A percentile compares a stretch with the other conserved stretches of the same genome.
Conservation (phyloP, 2,797 vertebrate species). For the Helicolenus hilgendorfi region DNA sequence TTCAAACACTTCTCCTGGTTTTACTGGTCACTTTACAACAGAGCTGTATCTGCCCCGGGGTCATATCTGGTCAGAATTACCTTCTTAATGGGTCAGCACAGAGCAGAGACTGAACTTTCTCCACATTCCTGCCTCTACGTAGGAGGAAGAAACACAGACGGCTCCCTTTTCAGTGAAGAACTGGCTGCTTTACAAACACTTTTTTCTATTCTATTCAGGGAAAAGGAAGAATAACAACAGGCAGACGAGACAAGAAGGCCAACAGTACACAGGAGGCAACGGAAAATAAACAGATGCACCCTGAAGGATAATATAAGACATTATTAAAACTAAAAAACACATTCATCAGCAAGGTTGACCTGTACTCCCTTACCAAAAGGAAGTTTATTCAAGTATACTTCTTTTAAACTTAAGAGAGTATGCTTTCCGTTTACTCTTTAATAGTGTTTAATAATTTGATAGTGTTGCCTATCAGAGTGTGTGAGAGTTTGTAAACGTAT, state of each 20-base stretch:
- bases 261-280: background rate
- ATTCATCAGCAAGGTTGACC: background rate
- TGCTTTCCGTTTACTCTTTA: too few species aligned
- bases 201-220: background rate
- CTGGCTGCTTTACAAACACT: constrained; percentile 2
- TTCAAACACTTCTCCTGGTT: background rate
- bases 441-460: too few species aligned
- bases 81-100: background rate
- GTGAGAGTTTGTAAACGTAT: too few species aligned
- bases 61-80: background rate
- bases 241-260: background rate
- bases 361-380: background rate
- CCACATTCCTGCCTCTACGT: background rate
- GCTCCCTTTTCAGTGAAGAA: background rate
- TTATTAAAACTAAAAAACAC: background rate
- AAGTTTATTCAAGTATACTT: too few species aligned
- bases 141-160: background rate
- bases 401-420: too few species aligned
- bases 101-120: background rate
- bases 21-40: constrained; percentile 5
- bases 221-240: background rate
- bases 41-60: background rate
- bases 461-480: too few species aligned
- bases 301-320: background rate
- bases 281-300: background rate